Conservation (phyloP, 2,797 vertebrate species). For the Botia almorhae region DNA sequence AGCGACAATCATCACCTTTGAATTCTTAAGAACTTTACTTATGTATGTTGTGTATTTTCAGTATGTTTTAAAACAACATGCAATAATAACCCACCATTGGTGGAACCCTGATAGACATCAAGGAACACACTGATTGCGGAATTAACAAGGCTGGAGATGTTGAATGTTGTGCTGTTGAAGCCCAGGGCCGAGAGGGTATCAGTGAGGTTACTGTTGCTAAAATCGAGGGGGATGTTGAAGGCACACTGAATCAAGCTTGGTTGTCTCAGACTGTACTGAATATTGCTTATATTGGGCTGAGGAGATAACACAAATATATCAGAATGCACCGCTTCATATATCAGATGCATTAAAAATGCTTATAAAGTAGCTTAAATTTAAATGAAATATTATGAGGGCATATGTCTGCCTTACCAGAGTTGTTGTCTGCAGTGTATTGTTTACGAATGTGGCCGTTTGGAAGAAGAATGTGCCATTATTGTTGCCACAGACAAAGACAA, state of each 20-base stretch:
- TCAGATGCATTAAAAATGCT: neutral
- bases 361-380: neutral
- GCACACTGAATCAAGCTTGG: conserved; percentile 4
- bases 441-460: rapidly evolving
- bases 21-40: neutral
- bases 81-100: conserved; percentile 1
- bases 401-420: neutral
- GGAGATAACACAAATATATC: neutral
- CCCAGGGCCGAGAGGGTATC: neutral
- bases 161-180: neutral
- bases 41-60: neutral
- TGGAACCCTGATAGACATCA: neutral
- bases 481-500: conserved; percentile 8
- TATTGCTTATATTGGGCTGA: neutral
- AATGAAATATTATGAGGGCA: neutral
- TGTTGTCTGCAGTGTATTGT: neutral
- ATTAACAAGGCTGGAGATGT: neutral
- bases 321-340: neutral
- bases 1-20: neutral
- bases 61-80: neutral
- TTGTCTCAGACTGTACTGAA: neutral
- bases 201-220: rapidly evolving
- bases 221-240: neutral
- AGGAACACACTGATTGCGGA: neutral
- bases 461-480: neutral